These are phyloP conservation scores for Rallus crepitans DNA, from an alignment of 2,797 vertebrate genomes.

Conservation along the genomic window DNA sequence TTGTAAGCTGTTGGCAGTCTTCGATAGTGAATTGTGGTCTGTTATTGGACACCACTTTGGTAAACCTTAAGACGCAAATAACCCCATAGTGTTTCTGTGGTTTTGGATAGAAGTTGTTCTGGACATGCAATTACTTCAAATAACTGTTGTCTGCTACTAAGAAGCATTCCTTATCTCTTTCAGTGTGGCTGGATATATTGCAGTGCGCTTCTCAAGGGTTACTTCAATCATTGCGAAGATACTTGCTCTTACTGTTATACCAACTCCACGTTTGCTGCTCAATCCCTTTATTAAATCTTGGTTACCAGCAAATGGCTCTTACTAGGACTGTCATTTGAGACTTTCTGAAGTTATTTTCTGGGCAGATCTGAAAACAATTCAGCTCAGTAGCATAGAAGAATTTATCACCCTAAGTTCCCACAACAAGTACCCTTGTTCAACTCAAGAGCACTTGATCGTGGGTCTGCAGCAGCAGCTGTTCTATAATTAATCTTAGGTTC, in stretches of 20 bases:
- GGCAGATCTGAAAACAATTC: not conserved
- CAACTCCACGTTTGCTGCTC: not conserved
- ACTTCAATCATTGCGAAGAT: not conserved
- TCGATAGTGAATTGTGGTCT: not conserved
- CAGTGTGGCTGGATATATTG: not conserved
- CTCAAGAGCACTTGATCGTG: not conserved
- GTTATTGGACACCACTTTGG: not conserved
- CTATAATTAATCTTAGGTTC: slow-evolving; percentile 34
- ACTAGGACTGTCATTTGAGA: not conserved
- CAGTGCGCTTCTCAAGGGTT: not conserved
- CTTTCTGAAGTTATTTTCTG: not conserved
- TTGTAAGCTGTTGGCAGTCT: not conserved
- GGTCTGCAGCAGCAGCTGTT: slow-evolving; percentile 13
- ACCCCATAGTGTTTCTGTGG: not conserved
- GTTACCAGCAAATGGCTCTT: not conserved
- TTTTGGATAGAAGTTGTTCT: slow-evolving; percentile 26
- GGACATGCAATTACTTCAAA: slow-evolving; percentile 15
- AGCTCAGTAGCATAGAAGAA: not conserved
- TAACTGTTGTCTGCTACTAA: not conserved
- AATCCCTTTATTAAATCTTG: slow-evolving; percentile 1
- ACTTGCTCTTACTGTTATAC: not conserved
- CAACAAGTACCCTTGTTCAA: not conserved
- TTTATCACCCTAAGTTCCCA: slow-evolving; percentile 12
- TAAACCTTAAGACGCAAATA: not conserved
- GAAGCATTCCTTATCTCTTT: slow-evolving; percentile 19